Conservation (phyloP, 2,888 invertebrate species). For the Amblyjoppa fuscipennis region DNA sequence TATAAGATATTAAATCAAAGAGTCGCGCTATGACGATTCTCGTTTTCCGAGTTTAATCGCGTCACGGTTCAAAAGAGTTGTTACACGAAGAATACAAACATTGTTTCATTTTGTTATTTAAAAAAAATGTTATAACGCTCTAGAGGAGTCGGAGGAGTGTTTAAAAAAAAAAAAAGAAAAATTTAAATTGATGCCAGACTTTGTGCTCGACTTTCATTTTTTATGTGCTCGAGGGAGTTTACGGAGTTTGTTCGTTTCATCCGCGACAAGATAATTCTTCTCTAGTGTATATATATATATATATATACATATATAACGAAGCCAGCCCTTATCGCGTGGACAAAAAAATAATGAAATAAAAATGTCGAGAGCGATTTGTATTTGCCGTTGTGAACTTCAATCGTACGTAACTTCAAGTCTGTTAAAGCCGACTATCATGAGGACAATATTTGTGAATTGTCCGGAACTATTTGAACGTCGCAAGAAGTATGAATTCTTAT, state of each 20-base stretch:
- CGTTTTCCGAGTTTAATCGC: slow-evolving; percentile 28
- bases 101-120: slow-evolving; percentile 46
- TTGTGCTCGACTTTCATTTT: slow-evolving; percentile 39
- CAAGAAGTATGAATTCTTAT: slow-evolving; percentile 71
- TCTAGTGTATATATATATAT: slow-evolving; percentile 24
- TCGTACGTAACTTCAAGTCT: slow-evolving; percentile 59
- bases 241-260: slow-evolving; percentile 44
- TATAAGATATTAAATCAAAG: slow-evolving; percentile 18
- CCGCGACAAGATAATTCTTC: slow-evolving; percentile 22
- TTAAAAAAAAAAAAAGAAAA: slow-evolving; percentile 22
- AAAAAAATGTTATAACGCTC: slow-evolving; percentile 12
- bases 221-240: slow-evolving; percentile 9
- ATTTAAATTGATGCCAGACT: slow-evolving; percentile 47
- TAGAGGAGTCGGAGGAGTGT: slow-evolving; percentile 17
- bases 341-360: not conserved
- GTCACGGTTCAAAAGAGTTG: slow-evolving; percentile 17
- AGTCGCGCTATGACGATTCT: not conserved
- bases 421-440: slow-evolving; percentile 64
- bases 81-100: slow-evolving; percentile 34
- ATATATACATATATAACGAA: slow-evolving; percentile 19
- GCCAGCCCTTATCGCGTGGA: slow-evolving; percentile 38
- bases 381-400: slow-evolving; percentile 15
- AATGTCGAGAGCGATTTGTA: slow-evolving; percentile 39
- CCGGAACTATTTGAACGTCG: slow-evolving; percentile 69
- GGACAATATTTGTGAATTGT: slow-evolving; percentile 71